phyloP scores from a whole-genome alignment of 1,140 invertebrate genomes.

The Physella acuta region DNA sequence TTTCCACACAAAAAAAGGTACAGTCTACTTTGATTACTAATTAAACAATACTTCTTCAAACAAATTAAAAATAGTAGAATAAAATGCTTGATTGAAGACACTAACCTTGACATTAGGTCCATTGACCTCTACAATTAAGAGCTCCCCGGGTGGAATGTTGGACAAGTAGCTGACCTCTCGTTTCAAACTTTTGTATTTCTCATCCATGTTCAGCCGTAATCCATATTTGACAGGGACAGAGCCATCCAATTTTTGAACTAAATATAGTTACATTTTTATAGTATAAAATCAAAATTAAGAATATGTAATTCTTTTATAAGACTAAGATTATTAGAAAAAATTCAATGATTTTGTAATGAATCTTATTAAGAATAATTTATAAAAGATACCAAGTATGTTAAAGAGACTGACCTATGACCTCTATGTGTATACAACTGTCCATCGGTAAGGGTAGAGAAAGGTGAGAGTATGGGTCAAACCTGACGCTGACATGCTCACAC shows the following conservation, averaged over 20 bases:
- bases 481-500: constrained; percentile 78
- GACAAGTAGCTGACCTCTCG: constrained; percentile 70
- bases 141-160: constrained; percentile 65
- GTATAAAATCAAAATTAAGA: too few relatives aligned
- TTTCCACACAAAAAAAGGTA: neutral
- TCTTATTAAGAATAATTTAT: neutral
- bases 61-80: neutral
- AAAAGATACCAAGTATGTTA: too few relatives aligned
- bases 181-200: constrained; percentile 74
- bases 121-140: constrained; percentile 72
- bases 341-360: neutral
- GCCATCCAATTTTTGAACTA: constrained; percentile 77
- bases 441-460: constrained; percentile 79
- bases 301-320: too few relatives aligned
- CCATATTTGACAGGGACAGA: constrained; percentile 80
- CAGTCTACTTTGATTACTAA: neutral
- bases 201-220: constrained; percentile 76
- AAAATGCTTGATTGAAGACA: neutral
- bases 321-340: too few relatives aligned
- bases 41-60: neutral
- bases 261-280: too few relatives aligned
- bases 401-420: constrained; percentile 66
- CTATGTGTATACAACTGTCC: constrained; percentile 66
- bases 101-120: constrained; percentile 69
- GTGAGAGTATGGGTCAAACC: constrained; percentile 87